Percentiles rank a stretch among this genome's conserved stretches.
phyloP scores from a whole-genome alignment of 2,888 invertebrate genomes.

The Actias luna region DNA sequence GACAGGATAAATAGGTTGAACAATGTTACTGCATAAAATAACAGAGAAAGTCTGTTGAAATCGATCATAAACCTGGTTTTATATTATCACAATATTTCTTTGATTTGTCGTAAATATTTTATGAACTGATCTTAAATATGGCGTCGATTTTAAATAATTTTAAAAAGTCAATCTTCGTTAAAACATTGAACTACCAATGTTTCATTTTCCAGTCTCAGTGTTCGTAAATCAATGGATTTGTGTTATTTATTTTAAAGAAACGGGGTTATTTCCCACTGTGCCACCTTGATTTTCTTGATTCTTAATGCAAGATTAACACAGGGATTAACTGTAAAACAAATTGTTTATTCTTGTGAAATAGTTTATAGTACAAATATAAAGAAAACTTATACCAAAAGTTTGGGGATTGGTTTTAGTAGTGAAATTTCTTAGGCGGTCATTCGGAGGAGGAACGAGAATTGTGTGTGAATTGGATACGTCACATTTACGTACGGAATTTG shows the following conservation, averaged over 20 bases:
- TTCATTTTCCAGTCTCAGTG: no score
- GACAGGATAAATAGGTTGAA: neutral
- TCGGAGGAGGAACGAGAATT: no score
- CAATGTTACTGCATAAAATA: neutral
- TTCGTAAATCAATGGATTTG: neutral
- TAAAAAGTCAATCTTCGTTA: neutral
- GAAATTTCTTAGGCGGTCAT: no score
- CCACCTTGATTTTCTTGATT: neutral
- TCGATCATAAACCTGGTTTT: no score
- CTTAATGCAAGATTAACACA: neutral
- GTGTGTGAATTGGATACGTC: no score
- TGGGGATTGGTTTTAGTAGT: neutral
- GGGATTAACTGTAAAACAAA: neutral
- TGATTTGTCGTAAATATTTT: neutral
- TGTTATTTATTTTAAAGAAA: neutral
- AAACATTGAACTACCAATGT: neutral
- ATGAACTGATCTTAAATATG: neutral
- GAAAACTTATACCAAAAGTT: neutral
- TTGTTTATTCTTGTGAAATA: neutral
- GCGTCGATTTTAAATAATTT: neutral
- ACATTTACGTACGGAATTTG: no score
- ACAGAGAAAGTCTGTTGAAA: no score
- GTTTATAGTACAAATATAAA: neutral
- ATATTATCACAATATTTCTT: no score
- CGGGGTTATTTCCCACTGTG: neutral